These are phyloP conservation scores for Ptychodera flava DNA, from an alignment of 35 echinoderm and acorn worm genomes.

Conservation along the genomic window DNA sequence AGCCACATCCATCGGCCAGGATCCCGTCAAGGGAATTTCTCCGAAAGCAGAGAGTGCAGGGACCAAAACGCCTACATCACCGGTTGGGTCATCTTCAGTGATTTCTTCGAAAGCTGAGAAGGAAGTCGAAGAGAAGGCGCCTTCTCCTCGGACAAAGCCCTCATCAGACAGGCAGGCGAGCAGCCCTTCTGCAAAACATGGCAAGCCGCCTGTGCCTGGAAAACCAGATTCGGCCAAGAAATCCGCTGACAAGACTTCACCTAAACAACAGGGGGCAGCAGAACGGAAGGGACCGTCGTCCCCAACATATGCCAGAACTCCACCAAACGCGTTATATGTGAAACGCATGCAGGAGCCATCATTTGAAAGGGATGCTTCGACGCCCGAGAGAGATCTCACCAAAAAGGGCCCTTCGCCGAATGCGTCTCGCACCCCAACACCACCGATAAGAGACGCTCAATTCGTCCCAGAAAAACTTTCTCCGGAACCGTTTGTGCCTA, in stretches of 20 bases:
- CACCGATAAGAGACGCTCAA: not conserved
- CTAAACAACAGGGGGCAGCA: not conserved
- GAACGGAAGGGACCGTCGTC: not conserved
- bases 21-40: not conserved
- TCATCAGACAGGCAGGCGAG: no score
- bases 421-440: not conserved
- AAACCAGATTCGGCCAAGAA: not conserved
- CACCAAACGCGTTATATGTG: not conserved
- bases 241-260: not conserved
- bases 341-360: not conserved
- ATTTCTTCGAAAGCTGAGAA: not conserved
- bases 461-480: no score
- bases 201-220: not conserved
- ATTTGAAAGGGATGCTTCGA: not conserved
- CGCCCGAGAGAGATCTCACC: not conserved
- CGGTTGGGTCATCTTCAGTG: conserved; percentile 23
- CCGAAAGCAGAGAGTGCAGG: no score
- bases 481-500: conserved; percentile 39
- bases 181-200: not conserved
- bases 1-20: not conserved
- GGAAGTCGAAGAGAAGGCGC: not conserved
- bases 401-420: not conserved
- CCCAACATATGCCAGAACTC: not conserved
- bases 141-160: not conserved
- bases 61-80: conserved; percentile 9